Evolutionary conservation across 2,888 invertebrate species (phyloP), one percentile per base, ranked within the genome.

Genomic region (Cerceris ruficornis): DNA sequence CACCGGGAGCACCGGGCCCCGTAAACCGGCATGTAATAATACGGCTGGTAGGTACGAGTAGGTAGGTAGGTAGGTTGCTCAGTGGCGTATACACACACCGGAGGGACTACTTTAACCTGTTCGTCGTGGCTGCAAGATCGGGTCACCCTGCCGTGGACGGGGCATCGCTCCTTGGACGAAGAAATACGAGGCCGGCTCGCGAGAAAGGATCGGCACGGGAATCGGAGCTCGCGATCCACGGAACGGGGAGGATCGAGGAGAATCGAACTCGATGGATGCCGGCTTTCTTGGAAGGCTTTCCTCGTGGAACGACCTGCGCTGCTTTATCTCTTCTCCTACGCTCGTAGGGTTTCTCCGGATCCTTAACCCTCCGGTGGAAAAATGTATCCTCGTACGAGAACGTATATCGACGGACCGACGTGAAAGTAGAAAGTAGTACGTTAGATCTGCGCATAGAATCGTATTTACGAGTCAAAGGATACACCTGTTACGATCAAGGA

Each of bases 351-450:
- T 39, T 41, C 41, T 52, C n/a, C n/a, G 17, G 52, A 28, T 43
- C 28, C 42, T 15, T 65, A 50, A 65, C 55, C 55, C 42, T 55
- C 14, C 7, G 58, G 0, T 9, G 60, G 14, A 55, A 52, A 64
- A 64, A 52, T 52, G n/a, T 46, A 39, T 64, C 64, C 52, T 13
- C 46, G 17, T 42, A 66, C 52, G 58, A 77, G 55, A 42, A 69
- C 57, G 62, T 69, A 59, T 15, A 65, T 49, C 28, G 70, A 71
- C 72, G 64, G 60, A 52, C 65, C 46, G 46, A 73, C 66, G 82
- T 79, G 83, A 83, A 83, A 83, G 84, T 83, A 84, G 83, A 83
- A 83, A 83, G 84, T 70, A 65, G 64, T 28, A 28, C 50, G 41
- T 57, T 65, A 60, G 46, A 14, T 49, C 60, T 41, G 28, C 7